Evolutionary conservation across 2,797 vertebrate species (phyloP), one percentile per base, ranked within the genome.

Genomic region (Neosilurus mollespiculum): DNA sequence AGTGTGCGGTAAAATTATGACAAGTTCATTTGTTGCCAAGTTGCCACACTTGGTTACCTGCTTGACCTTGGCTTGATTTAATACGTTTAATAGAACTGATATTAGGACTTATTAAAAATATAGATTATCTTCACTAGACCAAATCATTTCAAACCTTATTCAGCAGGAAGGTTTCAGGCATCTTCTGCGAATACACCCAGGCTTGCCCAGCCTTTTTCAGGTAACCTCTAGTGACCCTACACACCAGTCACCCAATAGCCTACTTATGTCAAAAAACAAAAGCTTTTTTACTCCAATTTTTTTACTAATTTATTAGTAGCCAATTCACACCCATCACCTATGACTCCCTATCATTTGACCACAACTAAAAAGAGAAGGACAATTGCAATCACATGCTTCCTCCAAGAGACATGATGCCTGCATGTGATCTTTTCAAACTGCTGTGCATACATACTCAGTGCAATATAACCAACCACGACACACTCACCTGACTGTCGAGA

Each of bases 401-500:
- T 30, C 30, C 30, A 30, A 30, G 30, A 30, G 30, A 30, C 30
- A 30, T 30, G 30, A 30, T 30, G 30, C 30, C 30, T 30, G 30
- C 30, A 30, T 30, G 30, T 30, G 30, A 30, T 30, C 43, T 43
- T 5, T 43, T 43, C 43, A 8, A 43, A 43, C 43, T 43, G 4
- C 43, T 5, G 4, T 43, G 43, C 43, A 43, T 43, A 3, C 43
- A 43, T 43, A 8, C 43, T 43, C 43, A 43, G 53, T 34, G 53
- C 24, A 5, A 16, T 72, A 51, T 24, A 53, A 43, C 4, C 6
- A 61, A n/a, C 37, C 11, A 8, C 4, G 58, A 54, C 37, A 30
- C 11, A 79, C 96, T 78, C 30, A 99, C 98, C 98, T 99, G 98
- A 96, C 98, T 99, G 95, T 99, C 98, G 94, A 99, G 96, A 94